Evolutionary conservation across 2,888 invertebrate species (phyloP).

Genomic region (Idaea biselata): DNA sequence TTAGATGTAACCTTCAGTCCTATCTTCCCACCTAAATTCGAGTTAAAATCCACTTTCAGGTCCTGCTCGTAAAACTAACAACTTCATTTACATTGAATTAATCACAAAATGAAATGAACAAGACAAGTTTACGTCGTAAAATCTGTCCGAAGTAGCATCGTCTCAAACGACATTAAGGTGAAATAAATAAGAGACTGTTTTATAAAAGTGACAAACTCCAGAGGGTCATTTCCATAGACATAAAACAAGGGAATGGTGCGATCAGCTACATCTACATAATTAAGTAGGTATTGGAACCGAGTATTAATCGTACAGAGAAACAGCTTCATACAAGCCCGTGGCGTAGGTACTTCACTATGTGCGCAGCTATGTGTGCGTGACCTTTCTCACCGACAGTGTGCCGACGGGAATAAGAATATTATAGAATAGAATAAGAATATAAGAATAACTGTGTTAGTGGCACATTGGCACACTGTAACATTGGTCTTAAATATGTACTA

Average conservation of each 20-base stretch:
- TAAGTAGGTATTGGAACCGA: slow-evolving; percentile 57
- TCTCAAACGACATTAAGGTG: slow-evolving; percentile 13
- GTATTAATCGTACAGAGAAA: too few relatives aligned
- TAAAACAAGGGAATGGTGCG: slow-evolving; percentile 51
- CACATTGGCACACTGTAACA: too few relatives aligned
- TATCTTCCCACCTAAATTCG: neutral
- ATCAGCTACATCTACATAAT: slow-evolving; percentile 63
- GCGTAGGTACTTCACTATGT: too few relatives aligned
- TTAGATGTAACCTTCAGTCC: neutral
- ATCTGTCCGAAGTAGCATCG: slow-evolving; percentile 6
- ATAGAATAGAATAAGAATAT: too few relatives aligned
- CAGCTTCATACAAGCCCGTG: too few relatives aligned
- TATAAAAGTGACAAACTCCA: slow-evolving; percentile 32
- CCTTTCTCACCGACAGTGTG: too few relatives aligned
- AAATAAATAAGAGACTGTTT: slow-evolving; percentile 24
- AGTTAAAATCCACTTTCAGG: neutral
- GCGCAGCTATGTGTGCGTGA: too few relatives aligned
- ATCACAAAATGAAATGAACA: slow-evolving; percentile 4
- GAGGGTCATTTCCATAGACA: slow-evolving; percentile 34
- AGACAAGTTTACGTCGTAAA: slow-evolving; percentile 7
- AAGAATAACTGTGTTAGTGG: too few relatives aligned
- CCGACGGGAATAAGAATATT: too few relatives aligned
- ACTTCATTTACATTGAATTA: slow-evolving; percentile 1
- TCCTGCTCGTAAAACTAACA: neutral
- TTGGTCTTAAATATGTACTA: too few relatives aligned